A percentile compares a stretch with the other conserved stretches of the same genome.
Evolutionary conservation across 2,113 vertebrate genomes (phyloP).

Genomic region (Maccullochella peelii): DNA sequence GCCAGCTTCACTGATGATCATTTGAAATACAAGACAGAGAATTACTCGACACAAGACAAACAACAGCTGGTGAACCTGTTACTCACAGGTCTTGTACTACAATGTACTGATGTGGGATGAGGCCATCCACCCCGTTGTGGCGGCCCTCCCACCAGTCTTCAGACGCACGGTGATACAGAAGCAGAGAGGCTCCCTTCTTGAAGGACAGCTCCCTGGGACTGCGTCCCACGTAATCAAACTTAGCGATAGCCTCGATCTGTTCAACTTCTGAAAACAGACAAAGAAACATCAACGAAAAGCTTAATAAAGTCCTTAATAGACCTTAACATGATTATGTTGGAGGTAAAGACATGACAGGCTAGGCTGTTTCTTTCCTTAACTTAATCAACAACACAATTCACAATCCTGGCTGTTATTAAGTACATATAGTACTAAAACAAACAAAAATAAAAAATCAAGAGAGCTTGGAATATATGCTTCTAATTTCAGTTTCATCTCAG

Average conservation of each 20-base stretch:
- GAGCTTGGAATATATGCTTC: not conserved
- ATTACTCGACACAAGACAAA: not conserved
- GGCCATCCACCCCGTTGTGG: constrained; percentile 96
- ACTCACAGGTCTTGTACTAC: constrained; percentile 99
- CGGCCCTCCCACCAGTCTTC: constrained; percentile 99
- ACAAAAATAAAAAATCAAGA: not conserved
- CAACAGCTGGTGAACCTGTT: not conserved
- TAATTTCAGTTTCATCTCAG: too few relatives aligned
- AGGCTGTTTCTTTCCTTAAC: not conserved
- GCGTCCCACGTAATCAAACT: constrained; percentile 95
- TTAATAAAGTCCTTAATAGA: not conserved
- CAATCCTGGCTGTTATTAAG: not conserved
- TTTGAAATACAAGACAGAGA: not conserved
- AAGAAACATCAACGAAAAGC: constrained; percentile 1
- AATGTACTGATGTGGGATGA: constrained; percentile 99
- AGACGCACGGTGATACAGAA: constrained; percentile 95
- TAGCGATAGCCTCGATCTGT: constrained; percentile 99
- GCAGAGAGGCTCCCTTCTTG: constrained; percentile 96
- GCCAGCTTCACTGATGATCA: not conserved
- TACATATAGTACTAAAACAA: not conserved
- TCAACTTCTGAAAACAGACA: constrained; percentile 90
- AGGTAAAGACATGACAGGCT: not conserved
- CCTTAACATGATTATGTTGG: not conserved
- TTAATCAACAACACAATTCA: not conserved
- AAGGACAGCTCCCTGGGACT: constrained; percentile 96